These are phyloP conservation scores for Lydus trimaculatus DNA, from an alignment of 2,888 invertebrate genomes.

Conservation along the genomic window DNA sequence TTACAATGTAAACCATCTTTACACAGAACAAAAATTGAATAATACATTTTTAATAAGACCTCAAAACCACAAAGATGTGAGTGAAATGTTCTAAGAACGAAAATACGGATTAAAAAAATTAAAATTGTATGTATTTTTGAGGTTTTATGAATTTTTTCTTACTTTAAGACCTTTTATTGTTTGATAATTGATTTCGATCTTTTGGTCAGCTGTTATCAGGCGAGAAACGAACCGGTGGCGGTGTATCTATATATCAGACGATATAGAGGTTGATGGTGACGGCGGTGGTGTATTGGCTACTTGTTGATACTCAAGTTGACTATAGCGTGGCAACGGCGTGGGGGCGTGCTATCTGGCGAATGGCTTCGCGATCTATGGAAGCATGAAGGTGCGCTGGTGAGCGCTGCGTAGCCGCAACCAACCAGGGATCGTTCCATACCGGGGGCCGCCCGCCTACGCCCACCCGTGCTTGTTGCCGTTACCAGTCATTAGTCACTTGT, in stretches of 20 bases:
- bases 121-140: neutral
- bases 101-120: too few relatives aligned
- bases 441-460: constrained; percentile 50
- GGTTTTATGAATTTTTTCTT: neutral
- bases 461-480: constrained; percentile 48
- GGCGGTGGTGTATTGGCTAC: constrained; percentile 60
- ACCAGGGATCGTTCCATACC: constrained; percentile 55
- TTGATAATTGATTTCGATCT: constrained; percentile 1
- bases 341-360: constrained; percentile 56
- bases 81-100: too few relatives aligned
- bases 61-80: too few relatives aligned
- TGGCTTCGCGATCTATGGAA: constrained; percentile 52
- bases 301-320: constrained; percentile 56
- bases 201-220: constrained; percentile 16
- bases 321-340: constrained; percentile 48
- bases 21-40: too few relatives aligned
- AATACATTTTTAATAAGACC: too few relatives aligned
- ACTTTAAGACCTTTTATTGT: neutral
- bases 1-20: too few relatives aligned
- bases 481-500: constrained; percentile 53
- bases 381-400: constrained; percentile 48
- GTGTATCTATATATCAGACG: constrained; percentile 34
- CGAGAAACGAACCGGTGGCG: constrained; percentile 22
- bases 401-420: constrained; percentile 58
- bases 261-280: constrained; percentile 34